Base-by-base conservation (phyloP, 2,113 vertebrate genomes). In the Chelonoidis abingdonii region DNA sequence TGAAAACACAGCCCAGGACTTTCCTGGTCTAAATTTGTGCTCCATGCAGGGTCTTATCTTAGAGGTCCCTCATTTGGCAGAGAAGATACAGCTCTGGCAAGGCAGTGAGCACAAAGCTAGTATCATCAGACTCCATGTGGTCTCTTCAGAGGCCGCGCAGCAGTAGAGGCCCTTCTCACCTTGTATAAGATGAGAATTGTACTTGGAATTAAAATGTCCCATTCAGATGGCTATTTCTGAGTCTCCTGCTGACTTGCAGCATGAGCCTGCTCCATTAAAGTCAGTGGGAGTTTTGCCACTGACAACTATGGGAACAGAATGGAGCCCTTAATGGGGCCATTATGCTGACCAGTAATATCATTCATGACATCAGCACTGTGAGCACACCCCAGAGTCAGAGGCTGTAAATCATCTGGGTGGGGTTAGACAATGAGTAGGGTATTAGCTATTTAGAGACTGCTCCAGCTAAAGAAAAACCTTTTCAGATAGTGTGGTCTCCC, bases 331-430 rank as follows among this genome's bases (percentile, higher is more conserved):
- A 29, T 17, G 6, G 54, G 41, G 24, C 25, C 27, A 38, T 4
- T 27, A n/a, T 83, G 12, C 1, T 0, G 44, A 79, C 44, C 0
- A 4, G 49, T 19, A 0, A 0, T 78, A 29, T 76, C 10, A 41
- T 76, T 76, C 72, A 47, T 78, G 41, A 47, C 41, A 47, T 14
- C 75, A 78, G 24, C 41, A 13, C 41, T n/a, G 17, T 78, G 75
- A 11, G 41, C 38, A 78, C 11, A 8, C 41, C 41, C 25, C 75
- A 44, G 12, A 78, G 25, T 14, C 38, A 78, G 81, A 57, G 38
- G 38, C 24, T 83, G 81, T 27, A 41, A 59, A 57, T 22, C 38
- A 27, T 50, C 19, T 72, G n/a, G 17, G 24, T 27, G 22, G 41
- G 81, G 54, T 57, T 59, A 41, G 38, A 41, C 14, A 47, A 57